Percentiles rank a stretch among this genome's conserved stretches.
phyloP scores from a whole-genome alignment of 2,888 invertebrate species.

The Oithona nana region DNA sequence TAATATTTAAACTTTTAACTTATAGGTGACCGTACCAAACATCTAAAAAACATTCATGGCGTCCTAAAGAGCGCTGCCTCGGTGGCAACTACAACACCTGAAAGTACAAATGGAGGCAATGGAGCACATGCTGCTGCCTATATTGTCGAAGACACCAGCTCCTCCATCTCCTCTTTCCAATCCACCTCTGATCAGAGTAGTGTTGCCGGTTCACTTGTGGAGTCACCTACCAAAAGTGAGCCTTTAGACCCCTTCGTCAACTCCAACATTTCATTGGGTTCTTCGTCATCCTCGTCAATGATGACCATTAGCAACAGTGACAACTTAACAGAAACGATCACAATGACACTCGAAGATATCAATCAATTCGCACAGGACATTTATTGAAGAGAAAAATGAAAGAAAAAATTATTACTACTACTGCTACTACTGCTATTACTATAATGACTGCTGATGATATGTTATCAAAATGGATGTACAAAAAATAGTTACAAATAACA shows the following conservation, averaged over 20 bases:
- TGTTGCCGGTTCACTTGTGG: background rate
- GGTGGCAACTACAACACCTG: background rate
- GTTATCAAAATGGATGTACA: too few relatives aligned
- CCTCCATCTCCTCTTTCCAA: conserved; percentile 12
- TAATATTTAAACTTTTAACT: background rate
- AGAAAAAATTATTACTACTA: too few relatives aligned
- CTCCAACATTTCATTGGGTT: background rate
- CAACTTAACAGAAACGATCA: conserved; percentile 1
- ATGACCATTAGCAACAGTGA: background rate
- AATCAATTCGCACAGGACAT: conserved; percentile 12
- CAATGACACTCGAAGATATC: conserved; percentile 14
- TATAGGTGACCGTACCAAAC: conserved; percentile 17
- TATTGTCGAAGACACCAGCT: conserved; percentile 10
- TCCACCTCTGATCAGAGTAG: conserved; percentile 1
- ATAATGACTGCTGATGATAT: too few relatives aligned
- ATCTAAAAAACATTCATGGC: conserved; percentile 16
- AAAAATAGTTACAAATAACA: too few relatives aligned
- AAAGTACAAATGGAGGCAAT: background rate
- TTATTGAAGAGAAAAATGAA: background rate
- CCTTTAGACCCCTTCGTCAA: background rate
- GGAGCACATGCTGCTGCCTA: background rate
- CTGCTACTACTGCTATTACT: too few relatives aligned
- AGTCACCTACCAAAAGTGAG: background rate
- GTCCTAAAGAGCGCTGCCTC: background rate
- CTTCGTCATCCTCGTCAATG: background rate